A percentile compares a stretch with the other conserved stretches of the same genome.
phyloP scores from a whole-genome alignment of 2,113 vertebrate species.

The Myrmophylax atrothorax region DNA sequence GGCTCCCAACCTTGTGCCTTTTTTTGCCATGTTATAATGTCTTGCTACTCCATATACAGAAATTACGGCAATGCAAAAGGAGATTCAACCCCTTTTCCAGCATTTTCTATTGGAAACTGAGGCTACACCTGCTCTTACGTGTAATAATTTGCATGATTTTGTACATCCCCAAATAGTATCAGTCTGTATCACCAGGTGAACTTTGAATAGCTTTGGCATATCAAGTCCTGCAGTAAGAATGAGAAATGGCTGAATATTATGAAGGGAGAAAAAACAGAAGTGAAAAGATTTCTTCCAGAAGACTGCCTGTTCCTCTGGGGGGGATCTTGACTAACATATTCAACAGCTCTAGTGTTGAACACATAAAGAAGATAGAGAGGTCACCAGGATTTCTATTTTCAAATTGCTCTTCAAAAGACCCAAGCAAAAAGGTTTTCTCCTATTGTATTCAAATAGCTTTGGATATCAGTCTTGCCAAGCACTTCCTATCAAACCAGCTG shows the following conservation, averaged over 20 bases:
- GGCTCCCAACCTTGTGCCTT: not conserved
- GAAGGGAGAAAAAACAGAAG: not conserved
- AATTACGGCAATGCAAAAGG: not conserved
- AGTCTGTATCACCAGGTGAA: not conserved
- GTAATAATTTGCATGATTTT: not conserved
- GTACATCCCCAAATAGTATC: not conserved
- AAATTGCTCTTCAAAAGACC: not conserved
- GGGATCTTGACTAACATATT: not conserved
- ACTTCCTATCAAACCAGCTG: slow-evolving; percentile 3
- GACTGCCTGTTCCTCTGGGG: not conserved
- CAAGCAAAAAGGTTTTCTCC: not conserved
- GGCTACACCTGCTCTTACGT: not conserved
- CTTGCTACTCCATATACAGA: not conserved
- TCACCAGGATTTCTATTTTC: not conserved
- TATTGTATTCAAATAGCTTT: not conserved
- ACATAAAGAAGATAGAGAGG: not conserved
- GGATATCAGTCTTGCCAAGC: not conserved
- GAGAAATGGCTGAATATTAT: not conserved
- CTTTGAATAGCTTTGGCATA: not conserved
- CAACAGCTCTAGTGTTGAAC: not conserved
- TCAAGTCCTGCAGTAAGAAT: not conserved
- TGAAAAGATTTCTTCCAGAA: not conserved
- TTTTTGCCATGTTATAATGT: not conserved
- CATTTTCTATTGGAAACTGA: not conserved
- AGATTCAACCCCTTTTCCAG: not conserved